Percentiles rank a stretch among this genome's conserved stretches.
These are phyloP conservation scores for Drosophila sordidula DNA, from an alignment of 2,888 invertebrate genomes.

Conservation along the genomic window DNA sequence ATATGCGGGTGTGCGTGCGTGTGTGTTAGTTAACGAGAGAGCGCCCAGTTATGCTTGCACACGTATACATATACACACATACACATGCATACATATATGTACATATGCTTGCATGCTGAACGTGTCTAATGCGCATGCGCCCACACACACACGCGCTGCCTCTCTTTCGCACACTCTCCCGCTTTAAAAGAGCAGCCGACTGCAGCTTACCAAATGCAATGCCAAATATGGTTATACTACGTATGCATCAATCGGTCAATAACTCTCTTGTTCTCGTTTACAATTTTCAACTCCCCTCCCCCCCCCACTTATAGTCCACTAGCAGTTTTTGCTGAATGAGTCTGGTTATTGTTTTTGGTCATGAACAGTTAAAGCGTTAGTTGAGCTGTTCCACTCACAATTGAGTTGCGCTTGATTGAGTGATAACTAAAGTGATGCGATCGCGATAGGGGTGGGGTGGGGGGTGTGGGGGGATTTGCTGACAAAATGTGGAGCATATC, in stretches of 20 bases:
- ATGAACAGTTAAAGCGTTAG: conserved; percentile 23
- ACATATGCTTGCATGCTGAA: conserved; percentile 16
- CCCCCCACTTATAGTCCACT: background rate
- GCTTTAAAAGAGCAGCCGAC: conserved; percentile 27
- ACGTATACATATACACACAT: background rate
- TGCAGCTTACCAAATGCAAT: conserved; percentile 72
- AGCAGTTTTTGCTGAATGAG: conserved; percentile 48
- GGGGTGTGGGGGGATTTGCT: background rate
- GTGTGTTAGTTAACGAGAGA: conserved; percentile 6
- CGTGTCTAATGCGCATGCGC: conserved; percentile 57
- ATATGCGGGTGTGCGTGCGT: conserved; percentile 7
- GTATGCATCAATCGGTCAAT: conserved; percentile 48
- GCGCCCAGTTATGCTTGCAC: conserved; percentile 14
- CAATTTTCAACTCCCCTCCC: background rate
- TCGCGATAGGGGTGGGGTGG: background rate
- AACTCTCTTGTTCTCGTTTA: conserved; percentile 18
- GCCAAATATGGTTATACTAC: conserved; percentile 74
- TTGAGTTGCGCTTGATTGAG: conserved; percentile 28
- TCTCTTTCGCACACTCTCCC: conserved; percentile 9
- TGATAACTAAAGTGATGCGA: conserved; percentile 25
- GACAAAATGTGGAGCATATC: conserved; percentile 22
- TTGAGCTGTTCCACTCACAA: conserved; percentile 15
- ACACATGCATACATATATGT: background rate
- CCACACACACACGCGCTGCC: conserved; percentile 26
- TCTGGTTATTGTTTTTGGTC: conserved; percentile 36